Evolutionary conservation across 2,888 invertebrate species (phyloP), one percentile per base, ranked within the genome.

Genomic region (Sphaerophoria rueppellii): DNA sequence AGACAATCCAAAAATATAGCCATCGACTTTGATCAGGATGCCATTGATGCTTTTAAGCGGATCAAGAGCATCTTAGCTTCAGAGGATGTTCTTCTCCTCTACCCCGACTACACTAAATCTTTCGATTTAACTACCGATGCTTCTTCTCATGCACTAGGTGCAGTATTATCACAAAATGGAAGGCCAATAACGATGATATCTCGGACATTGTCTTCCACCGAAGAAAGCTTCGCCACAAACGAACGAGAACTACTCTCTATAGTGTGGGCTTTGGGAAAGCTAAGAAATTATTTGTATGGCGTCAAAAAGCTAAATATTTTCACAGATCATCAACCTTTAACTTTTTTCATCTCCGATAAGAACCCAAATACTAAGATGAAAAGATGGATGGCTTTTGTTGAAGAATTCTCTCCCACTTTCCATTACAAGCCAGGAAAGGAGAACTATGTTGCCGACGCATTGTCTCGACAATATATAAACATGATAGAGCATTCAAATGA

Each of bases 221-320:
- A 83, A 58, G 63, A 81, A 65, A 71, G 54, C 43, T 83, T 89
- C 55, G 87, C 87, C 2, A 88, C 88, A 0, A 89, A 90, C 24
- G 90, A 91, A 74, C 90, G 90, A 50, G 90, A 91, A 87, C 65
- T 91, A 2, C 61, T 90, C 46, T 88, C 88, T 0, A 89, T 91
- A 7, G 88, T 91, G 0, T 90, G 89, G 89, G 89, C 89, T 0
- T 79, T 88, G 1, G 89, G 90, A 82, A 88, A 89, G 54, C 90
- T 91, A 37, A 69, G 90, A 24, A 90, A 90, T 6, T 90, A 90
- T 57, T 35, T 91, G 4, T 90, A 90, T 40, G 90, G 90, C 2
- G 87, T 87, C 40, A 88, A 55, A 16, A 50, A 60, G 11, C 52
- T 86, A 0, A 81, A 81, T 48, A 83, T 81, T 54, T 87, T 65